Base-by-base conservation (phyloP, 2,888 invertebrate genomes). In the Cheilosia soror region DNA sequence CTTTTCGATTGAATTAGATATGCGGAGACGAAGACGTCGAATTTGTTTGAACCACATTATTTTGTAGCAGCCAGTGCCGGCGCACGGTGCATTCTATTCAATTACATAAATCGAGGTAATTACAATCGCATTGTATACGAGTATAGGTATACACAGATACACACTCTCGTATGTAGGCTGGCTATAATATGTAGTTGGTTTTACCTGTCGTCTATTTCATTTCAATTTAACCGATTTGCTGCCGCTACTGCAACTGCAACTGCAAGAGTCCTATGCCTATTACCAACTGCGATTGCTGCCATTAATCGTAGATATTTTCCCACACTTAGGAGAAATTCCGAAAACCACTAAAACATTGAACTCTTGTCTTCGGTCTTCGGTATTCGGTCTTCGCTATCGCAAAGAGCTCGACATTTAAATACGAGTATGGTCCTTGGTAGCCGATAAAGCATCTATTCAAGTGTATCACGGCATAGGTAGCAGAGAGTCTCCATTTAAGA, bases 31-130 rank as follows among this genome's bases (percentile, higher is more conserved):
- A 75, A 84, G 75, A 84, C 58, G 79, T 80, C 75, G 79, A 75
- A 75, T 84, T 84, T 75, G 69, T 84, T 75, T 79, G 63, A 84
- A 47, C 76, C 76, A 66, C 37, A 71, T 71, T 71, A 66, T 69
- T 73, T 29, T 37, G 37, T 11, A 37, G 53, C 60, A 55, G 44
- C 71, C 63, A 62, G 31, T 49, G 62, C 47, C 37, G 57, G 20
- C 31, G 25, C 31, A n/a, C 13, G 40, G 53, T 62, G 80, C 66
- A 80, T 80, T 85, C 80, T 85, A 72, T 76, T 77, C 66, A 76
- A 77, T 85, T 85, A 81, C 76, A 81, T 85, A 85, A 85, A 85
- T 85, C 85, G 81, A 72, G 42, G 85, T 85, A 85, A 85, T 85
- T 85, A 80, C 85, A 76, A 44, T 66, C 62, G 51, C 71, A 80